phyloP scores from a whole-genome alignment of 2,797 vertebrate genomes.

The Benthosema pterotum region DNA sequence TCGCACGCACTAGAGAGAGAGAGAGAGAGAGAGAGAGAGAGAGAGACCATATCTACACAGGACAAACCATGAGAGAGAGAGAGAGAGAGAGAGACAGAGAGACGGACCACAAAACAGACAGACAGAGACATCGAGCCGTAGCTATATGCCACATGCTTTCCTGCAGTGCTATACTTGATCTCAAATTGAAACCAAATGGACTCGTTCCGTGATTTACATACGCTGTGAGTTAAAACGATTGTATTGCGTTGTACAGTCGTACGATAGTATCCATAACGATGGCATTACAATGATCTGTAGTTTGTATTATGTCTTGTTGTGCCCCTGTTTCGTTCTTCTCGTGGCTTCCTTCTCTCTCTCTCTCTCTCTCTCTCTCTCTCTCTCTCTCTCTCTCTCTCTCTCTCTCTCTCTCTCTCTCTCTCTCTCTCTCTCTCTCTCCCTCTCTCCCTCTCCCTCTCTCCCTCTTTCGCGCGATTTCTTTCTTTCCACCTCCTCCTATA shows the following conservation, averaged over 20 bases:
- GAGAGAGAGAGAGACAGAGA: background rate
- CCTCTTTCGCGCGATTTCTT: conserved; percentile 33
- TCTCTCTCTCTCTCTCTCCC: conserved; percentile 18
- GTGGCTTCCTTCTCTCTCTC: conserved; percentile 28
- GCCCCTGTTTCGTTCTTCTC: conserved; percentile 15
- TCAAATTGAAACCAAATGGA: too few species aligned
- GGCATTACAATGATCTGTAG: background rate
- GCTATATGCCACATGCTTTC: conserved; percentile 10
- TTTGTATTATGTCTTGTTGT: background rate
- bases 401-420: conserved; percentile 23
- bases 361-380: conserved; percentile 21
- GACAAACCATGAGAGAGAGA: background rate
- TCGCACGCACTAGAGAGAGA: background rate
- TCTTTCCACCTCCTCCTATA: conserved; percentile 34
- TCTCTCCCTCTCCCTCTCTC: conserved; percentile 22
- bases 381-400: conserved; percentile 21
- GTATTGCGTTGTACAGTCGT: background rate
- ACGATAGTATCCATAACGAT: conserved; percentile 1
- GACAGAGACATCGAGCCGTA: background rate
- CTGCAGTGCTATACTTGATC: background rate
- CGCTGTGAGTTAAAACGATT: too few species aligned
- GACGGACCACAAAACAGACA: background rate
- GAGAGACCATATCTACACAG: background rate
- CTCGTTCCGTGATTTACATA: too few species aligned
- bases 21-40: background rate